Evolutionary conservation across 1,140 invertebrate species (phyloP).

Genomic region (Tetramorium alpestre): DNA sequence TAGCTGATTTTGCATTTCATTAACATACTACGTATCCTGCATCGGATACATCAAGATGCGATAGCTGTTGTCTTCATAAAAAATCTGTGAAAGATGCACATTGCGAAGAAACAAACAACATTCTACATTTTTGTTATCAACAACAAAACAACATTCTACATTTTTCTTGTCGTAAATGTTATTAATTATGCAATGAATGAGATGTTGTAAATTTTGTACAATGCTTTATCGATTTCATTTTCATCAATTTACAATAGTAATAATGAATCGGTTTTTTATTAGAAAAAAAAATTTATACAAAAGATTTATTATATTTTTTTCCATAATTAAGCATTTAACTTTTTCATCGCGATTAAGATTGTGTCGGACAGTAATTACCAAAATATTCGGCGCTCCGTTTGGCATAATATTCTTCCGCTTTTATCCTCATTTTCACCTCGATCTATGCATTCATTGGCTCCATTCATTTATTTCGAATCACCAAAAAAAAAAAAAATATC

Average conservation of each 20-base stretch:
- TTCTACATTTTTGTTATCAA: no score
- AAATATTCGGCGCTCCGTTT: slow-evolving; percentile 80
- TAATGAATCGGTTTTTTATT: background rate
- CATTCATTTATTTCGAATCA: background rate
- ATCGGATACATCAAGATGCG: slow-evolving; percentile 61
- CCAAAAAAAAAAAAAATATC: background rate
- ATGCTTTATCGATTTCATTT: background rate
- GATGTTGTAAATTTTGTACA: slow-evolving; percentile 4
- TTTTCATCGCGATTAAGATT: background rate
- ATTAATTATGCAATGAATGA: background rate
- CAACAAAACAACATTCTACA: background rate
- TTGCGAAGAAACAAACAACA: background rate
- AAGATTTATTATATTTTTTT: background rate
- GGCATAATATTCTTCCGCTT: slow-evolving; percentile 79
- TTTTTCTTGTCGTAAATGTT: background rate
- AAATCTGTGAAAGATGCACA: slow-evolving; percentile 59
- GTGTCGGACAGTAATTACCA: slow-evolving; percentile 73
- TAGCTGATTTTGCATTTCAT: slow-evolving; percentile 58
- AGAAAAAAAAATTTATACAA: background rate
- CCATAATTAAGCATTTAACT: slow-evolving; percentile 15
- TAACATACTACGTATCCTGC: slow-evolving; percentile 70
- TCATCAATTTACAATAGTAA: background rate
- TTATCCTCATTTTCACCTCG: slow-evolving; percentile 78
- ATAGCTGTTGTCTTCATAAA: slow-evolving; percentile 43
- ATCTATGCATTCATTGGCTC: background rate